phyloP scores from a whole-genome alignment of 2,113 vertebrate genomes.

The Mobula birostris region DNA sequence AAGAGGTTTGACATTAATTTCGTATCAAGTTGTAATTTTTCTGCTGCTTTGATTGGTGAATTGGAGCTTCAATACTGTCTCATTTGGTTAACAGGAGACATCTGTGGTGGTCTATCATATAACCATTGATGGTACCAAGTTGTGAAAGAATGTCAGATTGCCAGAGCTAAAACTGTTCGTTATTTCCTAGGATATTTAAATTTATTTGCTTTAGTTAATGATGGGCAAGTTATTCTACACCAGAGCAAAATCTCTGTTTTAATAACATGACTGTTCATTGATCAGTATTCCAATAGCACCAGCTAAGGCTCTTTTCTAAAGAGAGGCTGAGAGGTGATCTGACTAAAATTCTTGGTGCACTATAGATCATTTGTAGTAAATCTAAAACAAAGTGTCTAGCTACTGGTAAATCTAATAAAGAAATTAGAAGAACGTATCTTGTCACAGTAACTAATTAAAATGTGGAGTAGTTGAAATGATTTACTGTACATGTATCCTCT shows the following conservation, averaged over 20 bases:
- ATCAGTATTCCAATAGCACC: background rate
- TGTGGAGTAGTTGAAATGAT: background rate
- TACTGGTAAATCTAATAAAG: background rate
- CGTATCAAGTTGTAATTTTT: background rate
- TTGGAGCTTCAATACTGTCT: background rate
- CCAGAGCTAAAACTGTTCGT: no score
- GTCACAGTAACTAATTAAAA: background rate
- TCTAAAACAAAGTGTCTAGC: background rate
- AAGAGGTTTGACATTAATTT: background rate
- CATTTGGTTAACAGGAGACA: background rate
- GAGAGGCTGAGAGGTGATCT: background rate
- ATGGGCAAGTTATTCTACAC: background rate
- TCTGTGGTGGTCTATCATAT: background rate
- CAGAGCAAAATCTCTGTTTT: background rate
- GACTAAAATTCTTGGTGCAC: background rate
- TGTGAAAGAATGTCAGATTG: background rate
- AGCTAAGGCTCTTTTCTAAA: background rate
- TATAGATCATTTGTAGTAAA: background rate
- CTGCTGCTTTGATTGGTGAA: background rate
- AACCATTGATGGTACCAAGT: background rate
- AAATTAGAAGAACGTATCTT: background rate
- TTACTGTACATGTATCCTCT: background rate
- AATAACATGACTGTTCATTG: background rate
- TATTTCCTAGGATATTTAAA: background rate
- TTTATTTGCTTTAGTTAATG: background rate